Conservation (phyloP, 1,140 invertebrate species). For the Atta texana region DNA sequence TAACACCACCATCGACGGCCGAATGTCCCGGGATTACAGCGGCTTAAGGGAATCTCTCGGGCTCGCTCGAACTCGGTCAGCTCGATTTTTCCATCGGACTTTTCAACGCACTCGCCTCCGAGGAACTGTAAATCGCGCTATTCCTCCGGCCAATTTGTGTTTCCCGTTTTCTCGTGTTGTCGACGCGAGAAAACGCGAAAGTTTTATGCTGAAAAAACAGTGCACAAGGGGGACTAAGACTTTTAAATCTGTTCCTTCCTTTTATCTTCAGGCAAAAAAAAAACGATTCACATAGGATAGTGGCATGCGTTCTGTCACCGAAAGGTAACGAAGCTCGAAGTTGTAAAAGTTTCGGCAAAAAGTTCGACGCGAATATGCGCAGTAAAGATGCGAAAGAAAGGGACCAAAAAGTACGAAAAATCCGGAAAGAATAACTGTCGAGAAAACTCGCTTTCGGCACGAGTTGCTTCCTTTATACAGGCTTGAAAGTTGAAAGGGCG, state of each 20-base stretch:
- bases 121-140: constrained; percentile 33
- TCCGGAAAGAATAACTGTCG: constrained; percentile 23
- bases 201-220: constrained; percentile 35
- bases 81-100: constrained; percentile 37
- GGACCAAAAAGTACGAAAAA: constrained; percentile 22
- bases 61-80: constrained; percentile 21
- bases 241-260: constrained; percentile 60
- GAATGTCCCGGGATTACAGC: constrained; percentile 36
- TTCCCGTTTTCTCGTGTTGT: neutral
- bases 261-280: neutral
- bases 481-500: constrained; percentile 55
- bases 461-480: constrained; percentile 50
- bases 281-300: neutral
- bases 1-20: constrained; percentile 31
- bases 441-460: constrained; percentile 31
- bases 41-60: constrained; percentile 46
- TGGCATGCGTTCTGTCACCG: neutral
- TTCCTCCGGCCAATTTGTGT: constrained; percentile 36
- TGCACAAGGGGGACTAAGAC: constrained; percentile 41
- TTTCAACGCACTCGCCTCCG: neutral
- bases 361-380: constrained; percentile 43
- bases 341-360: constrained; percentile 48
- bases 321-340: constrained; percentile 63
- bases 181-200: constrained; percentile 14
- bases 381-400: neutral